Evolutionary conservation across 2,113 vertebrate genomes (phyloP).

Genomic region (Ranitomeya imitator): DNA sequence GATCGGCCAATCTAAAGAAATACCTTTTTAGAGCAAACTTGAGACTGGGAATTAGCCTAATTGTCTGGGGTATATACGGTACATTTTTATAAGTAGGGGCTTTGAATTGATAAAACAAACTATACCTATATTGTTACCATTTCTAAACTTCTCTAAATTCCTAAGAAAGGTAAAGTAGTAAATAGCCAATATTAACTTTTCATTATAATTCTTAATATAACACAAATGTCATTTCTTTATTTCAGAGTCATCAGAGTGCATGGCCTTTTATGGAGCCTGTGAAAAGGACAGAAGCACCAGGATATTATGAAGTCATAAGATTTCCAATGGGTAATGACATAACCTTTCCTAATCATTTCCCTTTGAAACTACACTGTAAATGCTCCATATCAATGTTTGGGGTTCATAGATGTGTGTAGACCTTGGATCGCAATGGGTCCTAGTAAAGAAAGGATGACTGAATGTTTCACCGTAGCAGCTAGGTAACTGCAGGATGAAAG

Average conservation of each 20-base stretch:
- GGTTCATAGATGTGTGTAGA: neutral
- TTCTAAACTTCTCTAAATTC: too few species aligned
- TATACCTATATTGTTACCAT: too few species aligned
- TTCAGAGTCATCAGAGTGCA: slow-evolving; percentile 94
- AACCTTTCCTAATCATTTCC: neutral
- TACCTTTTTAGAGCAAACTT: too few species aligned
- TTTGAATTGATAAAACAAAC: too few species aligned
- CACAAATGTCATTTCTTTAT: slow-evolving; percentile 66
- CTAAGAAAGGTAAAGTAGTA: too few species aligned
- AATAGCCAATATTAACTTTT: too few species aligned
- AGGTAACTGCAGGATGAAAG: too few species aligned
- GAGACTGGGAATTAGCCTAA: too few species aligned
- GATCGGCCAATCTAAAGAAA: too few species aligned
- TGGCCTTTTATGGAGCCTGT: slow-evolving; percentile 99
- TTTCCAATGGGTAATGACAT: slow-evolving; percentile 94
- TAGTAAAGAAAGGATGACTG: neutral
- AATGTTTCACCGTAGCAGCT: neutral
- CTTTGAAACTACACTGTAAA: neutral
- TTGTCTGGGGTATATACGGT: too few species aligned
- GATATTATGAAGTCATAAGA: slow-evolving; percentile 99
- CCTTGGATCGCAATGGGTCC: neutral
- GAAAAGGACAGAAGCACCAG: slow-evolving; percentile 97
- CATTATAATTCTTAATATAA: neutral
- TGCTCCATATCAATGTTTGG: neutral
- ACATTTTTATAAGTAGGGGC: too few species aligned